These are phyloP conservation scores for Charanyca ferruginea DNA, from an alignment of 2,888 invertebrate species.

Conservation along the genomic window DNA sequence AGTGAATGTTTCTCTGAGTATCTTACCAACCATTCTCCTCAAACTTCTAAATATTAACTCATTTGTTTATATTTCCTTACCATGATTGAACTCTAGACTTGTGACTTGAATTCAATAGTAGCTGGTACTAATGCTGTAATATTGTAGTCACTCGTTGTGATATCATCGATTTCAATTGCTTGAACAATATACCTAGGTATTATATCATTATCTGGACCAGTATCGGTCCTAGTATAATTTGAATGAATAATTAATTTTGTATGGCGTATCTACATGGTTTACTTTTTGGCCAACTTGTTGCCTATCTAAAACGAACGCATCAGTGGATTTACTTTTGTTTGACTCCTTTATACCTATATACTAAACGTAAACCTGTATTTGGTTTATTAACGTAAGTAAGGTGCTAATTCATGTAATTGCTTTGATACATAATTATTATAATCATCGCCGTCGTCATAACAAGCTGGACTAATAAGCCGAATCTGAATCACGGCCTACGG, in stretches of 20 bases:
- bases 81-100: neutral
- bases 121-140: neutral
- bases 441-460: neutral
- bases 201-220: neutral
- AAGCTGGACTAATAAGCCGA: neutral
- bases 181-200: constrained; percentile 1
- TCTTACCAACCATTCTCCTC: neutral
- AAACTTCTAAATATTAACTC: constrained; percentile 4
- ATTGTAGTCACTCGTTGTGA: constrained; percentile 17
- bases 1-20: neutral
- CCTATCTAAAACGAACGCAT: neutral
- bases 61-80: constrained; percentile 21
- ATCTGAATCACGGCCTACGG: neutral
- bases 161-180: constrained; percentile 3
- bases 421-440: neutral
- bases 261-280: neutral
- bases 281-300: neutral
- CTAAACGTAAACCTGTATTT: no score
- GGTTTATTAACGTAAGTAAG: no score
- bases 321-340: neutral
- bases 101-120: constrained; percentile 10
- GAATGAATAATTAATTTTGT: neutral
- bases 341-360: neutral
- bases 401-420: neutral
- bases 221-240: neutral